Conservation (phyloP, 2,113 vertebrate genomes). For the Peromyscus leucopus region DNA sequence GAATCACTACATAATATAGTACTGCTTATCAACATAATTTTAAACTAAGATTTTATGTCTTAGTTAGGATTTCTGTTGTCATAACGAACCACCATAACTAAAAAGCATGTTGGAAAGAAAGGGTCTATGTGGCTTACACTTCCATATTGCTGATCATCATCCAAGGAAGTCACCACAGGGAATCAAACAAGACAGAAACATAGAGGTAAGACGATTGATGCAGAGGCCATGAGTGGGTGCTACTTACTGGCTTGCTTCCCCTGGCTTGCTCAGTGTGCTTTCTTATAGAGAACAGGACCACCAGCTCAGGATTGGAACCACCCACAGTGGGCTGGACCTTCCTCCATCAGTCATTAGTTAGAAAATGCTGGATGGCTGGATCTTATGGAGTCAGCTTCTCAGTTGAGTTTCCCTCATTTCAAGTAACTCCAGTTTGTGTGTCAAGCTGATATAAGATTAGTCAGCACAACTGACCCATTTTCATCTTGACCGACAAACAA, state of each 20-base stretch:
- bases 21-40: not conserved
- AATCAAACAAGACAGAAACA: not conserved
- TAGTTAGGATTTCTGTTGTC: not conserved
- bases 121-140: not conserved
- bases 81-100: not conserved
- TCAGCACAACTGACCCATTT: not conserved
- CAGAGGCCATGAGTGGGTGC: not conserved
- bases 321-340: too few species aligned
- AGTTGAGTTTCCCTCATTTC: not conserved
- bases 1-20: too few species aligned
- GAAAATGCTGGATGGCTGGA: not conserved
- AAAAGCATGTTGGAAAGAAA: not conserved
- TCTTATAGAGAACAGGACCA: not conserved
- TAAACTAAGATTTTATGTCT: not conserved
- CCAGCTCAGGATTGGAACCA: not conserved
- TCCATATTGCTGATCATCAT: not conserved
- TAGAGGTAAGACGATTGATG: not conserved
- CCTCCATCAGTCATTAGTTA: not conserved
- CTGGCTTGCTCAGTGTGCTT: not conserved
- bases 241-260: not conserved
- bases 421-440: not conserved
- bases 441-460: not conserved
- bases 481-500: not conserved
- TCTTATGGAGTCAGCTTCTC: not conserved
- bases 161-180: not conserved